Percentiles rank a stretch among this genome's conserved stretches.
These are phyloP conservation scores for Ancistrus triradiatus DNA, from an alignment of 2,113 vertebrate genomes.

Conservation along the genomic window DNA sequence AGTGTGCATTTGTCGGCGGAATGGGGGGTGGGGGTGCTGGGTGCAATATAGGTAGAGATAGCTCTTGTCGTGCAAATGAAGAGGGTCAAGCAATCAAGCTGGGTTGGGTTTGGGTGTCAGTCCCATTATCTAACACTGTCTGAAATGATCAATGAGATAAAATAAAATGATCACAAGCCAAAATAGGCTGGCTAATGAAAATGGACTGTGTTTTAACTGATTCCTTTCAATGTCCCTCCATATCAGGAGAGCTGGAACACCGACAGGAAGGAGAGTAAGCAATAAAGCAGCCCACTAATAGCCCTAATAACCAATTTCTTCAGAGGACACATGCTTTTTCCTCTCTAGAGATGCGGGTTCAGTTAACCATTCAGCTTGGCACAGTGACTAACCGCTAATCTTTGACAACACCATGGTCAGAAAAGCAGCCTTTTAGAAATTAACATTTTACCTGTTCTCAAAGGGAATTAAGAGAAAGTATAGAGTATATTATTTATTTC, in stretches of 20 bases:
- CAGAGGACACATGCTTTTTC: slow-evolving; percentile 37
- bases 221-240: slow-evolving; percentile 57
- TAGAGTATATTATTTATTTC: too few relatives aligned
- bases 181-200: slow-evolving; percentile 89
- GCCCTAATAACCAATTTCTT: slow-evolving; percentile 47
- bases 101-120: slow-evolving; percentile 76
- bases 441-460: too few relatives aligned
- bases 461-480: too few relatives aligned
- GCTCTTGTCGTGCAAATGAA: slow-evolving; percentile 76
- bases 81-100: slow-evolving; percentile 88
- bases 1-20: slow-evolving; percentile 31
- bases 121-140: slow-evolving; percentile 77
- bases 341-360: slow-evolving; percentile 40
- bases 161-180: slow-evolving; percentile 87
- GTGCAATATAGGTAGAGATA: slow-evolving; percentile 65
- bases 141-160: slow-evolving; percentile 87
- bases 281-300: slow-evolving; percentile 68
- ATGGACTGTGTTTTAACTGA: slow-evolving; percentile 74
- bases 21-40: too few relatives aligned
- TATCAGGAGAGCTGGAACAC: slow-evolving; percentile 63
- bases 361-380: slow-evolving; percentile 42
- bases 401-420: slow-evolving; percentile 10
- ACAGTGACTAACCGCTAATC: slow-evolving; percentile 28
- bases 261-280: slow-evolving; percentile 55
- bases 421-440: background rate